These are phyloP conservation scores for Rhynchotus rufescens DNA, from an alignment of 2,797 vertebrate genomes.

Conservation along the genomic window DNA sequence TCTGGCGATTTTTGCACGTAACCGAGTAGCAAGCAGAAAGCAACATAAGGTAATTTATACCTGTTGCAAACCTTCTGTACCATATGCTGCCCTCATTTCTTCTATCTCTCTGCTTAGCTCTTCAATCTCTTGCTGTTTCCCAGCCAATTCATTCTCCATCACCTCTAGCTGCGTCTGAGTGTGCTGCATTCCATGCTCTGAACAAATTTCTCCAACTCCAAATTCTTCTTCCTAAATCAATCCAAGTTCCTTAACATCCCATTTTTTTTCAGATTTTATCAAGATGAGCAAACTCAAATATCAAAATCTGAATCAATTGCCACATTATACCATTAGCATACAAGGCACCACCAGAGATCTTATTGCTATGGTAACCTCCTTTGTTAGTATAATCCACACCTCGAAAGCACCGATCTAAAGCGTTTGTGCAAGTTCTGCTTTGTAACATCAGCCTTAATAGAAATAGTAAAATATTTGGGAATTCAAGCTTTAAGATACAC, in stretches of 20 bases:
- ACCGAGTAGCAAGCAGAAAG: constrained; percentile 55
- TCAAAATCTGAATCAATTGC: constrained; percentile 35
- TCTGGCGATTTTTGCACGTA: not conserved
- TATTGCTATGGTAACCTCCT: constrained; percentile 67
- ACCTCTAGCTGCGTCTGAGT: constrained; percentile 76
- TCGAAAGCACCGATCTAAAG: constrained; percentile 55
- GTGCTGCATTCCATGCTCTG: constrained; percentile 80
- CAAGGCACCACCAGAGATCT: constrained; percentile 41
- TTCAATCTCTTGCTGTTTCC: constrained; percentile 88
- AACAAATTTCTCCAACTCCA: constrained; percentile 78
- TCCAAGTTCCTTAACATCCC: constrained; percentile 73
- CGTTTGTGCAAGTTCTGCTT: constrained; percentile 13
- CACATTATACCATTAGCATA: constrained; percentile 54
- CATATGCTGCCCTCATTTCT: constrained; percentile 88
- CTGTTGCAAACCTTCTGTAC: constrained; percentile 93
- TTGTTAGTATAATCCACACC: constrained; percentile 62
- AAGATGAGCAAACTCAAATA: constrained; percentile 53
- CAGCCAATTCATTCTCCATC: constrained; percentile 87
- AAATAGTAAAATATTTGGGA: not conserved
- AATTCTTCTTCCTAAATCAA: constrained; percentile 91
- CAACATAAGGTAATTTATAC: constrained; percentile 79
- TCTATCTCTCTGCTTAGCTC: constrained; percentile 90
- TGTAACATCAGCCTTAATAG: constrained; percentile 29
- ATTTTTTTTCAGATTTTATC: constrained; percentile 41
- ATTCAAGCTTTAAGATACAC: constrained; percentile 27